Base-by-base conservation (phyloP, 2,113 vertebrate genomes). In the Erinaceus europaeus region DNA sequence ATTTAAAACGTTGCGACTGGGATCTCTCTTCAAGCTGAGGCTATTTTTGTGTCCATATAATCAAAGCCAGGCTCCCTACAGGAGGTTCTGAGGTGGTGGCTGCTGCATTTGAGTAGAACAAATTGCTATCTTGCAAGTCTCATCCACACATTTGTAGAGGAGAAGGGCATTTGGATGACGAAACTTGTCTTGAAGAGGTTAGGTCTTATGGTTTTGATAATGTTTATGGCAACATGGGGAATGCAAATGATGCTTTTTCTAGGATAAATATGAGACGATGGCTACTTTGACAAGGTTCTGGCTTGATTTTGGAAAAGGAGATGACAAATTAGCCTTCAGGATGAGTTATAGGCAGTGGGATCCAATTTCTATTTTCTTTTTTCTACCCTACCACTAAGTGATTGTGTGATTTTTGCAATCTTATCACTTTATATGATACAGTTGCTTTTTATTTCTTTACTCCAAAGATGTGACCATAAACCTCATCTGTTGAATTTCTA, bases 11-110 rank as follows among this genome's bases (percentile, higher is more conserved):
- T 92, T 75, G 89, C 84, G 90, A 95, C 85, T 91, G 91, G 82
- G 76, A 77, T 88, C 82, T 91, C 71, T 94, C 80, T 92, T 91
- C 85, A 88, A 93, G 91, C 55, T 44, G 79, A 93, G 90, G 61
- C 73, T 95, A 95, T 94, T 94, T 95, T 94, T 92, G 92, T 93
- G 57, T 71, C 34, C 73, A 81, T 72, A 67, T 93, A 90, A 96
- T 93, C 71, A 53, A 94, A 90, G 48, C 21, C 0, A 94, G 89
- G 27, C 52, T 93, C 68, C 36, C 68, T 84, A 62, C 55, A 84
- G 72, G 91, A 86, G 86, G 21, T 77, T 21, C 29, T 61, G 18
- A 84, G 65, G 62, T 80, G 52, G 36, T 20, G 81, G 64, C 91
- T 75, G 74, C 62, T 72, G 32, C 9, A 4, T 32, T 73, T 74